Conservation (phyloP, 2,113 vertebrate species). For the Plotosus lineatus region DNA sequence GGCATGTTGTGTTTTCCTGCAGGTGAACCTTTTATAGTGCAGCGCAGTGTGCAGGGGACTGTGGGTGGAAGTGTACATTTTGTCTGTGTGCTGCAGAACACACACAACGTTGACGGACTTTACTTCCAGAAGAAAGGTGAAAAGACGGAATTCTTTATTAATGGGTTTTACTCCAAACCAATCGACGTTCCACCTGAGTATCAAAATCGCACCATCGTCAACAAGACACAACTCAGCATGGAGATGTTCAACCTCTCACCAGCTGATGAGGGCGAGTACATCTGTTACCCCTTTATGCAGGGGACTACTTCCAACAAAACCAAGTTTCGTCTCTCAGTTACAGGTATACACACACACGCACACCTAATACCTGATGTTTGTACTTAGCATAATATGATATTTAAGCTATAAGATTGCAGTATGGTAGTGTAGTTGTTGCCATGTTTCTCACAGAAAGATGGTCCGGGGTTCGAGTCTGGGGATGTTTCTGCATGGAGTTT, state of each 20-base stretch:
- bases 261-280: constrained; percentile 30
- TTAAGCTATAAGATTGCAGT: too few relatives aligned
- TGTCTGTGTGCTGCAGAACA: neutral
- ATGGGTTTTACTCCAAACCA: neutral
- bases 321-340: constrained; percentile 3
- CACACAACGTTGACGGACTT: neutral
- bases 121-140: neutral
- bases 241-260: neutral
- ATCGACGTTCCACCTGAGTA: accelerated
- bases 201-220: constrained; percentile 16
- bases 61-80: neutral
- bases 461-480: too few relatives aligned
- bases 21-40: neutral
- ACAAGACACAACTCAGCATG: neutral
- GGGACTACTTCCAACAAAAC: accelerated
- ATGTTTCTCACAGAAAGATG: too few relatives aligned
- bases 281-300: neutral
- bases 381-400: neutral
- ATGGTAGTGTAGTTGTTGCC: too few relatives aligned
- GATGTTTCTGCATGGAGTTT: too few relatives aligned
- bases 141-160: neutral
- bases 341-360: constrained; percentile 37
- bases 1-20: neutral
- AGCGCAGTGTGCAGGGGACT: neutral
- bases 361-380: neutral